A percentile compares a stretch with the other conserved stretches of the same genome.
phyloP scores from a whole-genome alignment of 2,113 vertebrate species.

The Corydoras maculifer region DNA sequence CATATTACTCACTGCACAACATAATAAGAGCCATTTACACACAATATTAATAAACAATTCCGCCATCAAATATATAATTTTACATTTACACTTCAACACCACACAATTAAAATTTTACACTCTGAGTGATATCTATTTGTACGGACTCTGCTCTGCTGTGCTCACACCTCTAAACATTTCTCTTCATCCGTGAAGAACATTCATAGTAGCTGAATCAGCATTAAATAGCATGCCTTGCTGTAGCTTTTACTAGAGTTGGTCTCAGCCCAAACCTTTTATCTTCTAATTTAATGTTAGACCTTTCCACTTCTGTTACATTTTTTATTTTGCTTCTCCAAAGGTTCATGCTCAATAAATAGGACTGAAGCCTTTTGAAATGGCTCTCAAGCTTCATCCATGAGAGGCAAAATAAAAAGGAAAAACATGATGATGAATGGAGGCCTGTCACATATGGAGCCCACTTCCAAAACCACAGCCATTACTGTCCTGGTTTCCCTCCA shows the following conservation, averaged over 20 bases:
- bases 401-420: constrained; percentile 46
- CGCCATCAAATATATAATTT: too few species aligned
- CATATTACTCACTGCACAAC: too few species aligned
- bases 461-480: constrained; percentile 44
- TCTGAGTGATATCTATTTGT: background rate
- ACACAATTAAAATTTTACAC: background rate
- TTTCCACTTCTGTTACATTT: constrained; percentile 25
- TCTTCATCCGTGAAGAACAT: constrained; percentile 17
- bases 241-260: constrained; percentile 8
- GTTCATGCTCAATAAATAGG: constrained; percentile 34
- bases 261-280: constrained; percentile 20
- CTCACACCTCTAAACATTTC: constrained; percentile 1
- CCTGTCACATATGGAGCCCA: constrained; percentile 43
- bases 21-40: too few species aligned
- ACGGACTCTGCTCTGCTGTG: background rate
- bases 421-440: constrained; percentile 45
- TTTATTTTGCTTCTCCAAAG: constrained; percentile 35
- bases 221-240: constrained; percentile 27
- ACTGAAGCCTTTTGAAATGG: constrained; percentile 30
- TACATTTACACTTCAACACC: too few species aligned
- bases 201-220: constrained; percentile 23
- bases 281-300: constrained; percentile 18
- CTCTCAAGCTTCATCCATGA: constrained; percentile 28
- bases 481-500: constrained; percentile 42
- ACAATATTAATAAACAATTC: too few species aligned